Conservation (phyloP, 1,140 invertebrate species). For the Arctopsyche grandis region DNA sequence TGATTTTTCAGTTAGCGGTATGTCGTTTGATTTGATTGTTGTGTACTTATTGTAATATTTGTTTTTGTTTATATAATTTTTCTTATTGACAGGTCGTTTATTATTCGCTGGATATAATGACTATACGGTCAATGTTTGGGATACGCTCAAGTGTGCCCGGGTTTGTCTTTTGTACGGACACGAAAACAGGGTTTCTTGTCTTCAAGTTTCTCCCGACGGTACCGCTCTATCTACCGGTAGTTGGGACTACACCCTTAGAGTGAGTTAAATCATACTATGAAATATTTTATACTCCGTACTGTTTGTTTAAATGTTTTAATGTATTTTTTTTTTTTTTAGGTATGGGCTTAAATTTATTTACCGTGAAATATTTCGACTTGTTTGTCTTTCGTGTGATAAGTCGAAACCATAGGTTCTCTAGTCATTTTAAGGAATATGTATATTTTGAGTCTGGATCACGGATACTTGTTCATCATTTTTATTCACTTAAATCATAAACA, state of each 20-base stretch:
- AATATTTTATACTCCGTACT: slow-evolving; percentile 26
- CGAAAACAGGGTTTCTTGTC: slow-evolving; percentile 96
- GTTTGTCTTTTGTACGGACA: slow-evolving; percentile 95
- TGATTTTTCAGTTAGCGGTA: slow-evolving; percentile 96
- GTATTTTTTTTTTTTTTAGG: slow-evolving; percentile 53
- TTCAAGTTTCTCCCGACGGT: slow-evolving; percentile 96
- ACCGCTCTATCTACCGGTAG: slow-evolving; percentile 97
- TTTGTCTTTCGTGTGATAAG: background rate
- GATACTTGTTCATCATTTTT: background rate
- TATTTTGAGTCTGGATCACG: background rate
- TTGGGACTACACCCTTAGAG: slow-evolving; percentile 96
- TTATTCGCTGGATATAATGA: slow-evolving; percentile 99
- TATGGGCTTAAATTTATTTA: slow-evolving; percentile 56
- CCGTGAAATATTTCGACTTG: background rate
- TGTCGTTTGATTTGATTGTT: slow-evolving; percentile 55
- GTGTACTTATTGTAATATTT: slow-evolving; percentile 17
- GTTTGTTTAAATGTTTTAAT: slow-evolving; percentile 36
- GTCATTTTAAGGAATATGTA: slow-evolving; percentile 11
- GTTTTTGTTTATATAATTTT: slow-evolving; percentile 2
- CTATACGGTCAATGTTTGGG: slow-evolving; percentile 99
- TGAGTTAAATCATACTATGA: slow-evolving; percentile 60
- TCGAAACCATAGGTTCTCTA: slow-evolving; percentile 8
- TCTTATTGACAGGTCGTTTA: slow-evolving; percentile 76
- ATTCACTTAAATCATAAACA: too few relatives aligned
- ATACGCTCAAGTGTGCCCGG: slow-evolving; percentile 92